Evolutionary conservation across 2,113 vertebrate species (phyloP).

Genomic region (Micromys minutus): DNA sequence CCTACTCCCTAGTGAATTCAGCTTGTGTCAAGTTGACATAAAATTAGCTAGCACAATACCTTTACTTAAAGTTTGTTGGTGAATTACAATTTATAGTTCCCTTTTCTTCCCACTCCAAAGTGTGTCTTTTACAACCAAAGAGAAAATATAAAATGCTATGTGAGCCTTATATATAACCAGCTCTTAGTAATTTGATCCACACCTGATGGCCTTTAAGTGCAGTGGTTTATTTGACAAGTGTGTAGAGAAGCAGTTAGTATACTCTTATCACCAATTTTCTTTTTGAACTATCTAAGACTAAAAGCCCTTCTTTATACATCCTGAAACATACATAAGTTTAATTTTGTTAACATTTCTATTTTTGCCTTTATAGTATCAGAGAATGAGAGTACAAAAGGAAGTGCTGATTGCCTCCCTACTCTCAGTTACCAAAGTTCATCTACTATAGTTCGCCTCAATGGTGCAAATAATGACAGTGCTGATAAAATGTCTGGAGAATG

Average conservation of each 20-base stretch:
- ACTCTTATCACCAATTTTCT: constrained; percentile 34
- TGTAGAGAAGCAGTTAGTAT: neutral
- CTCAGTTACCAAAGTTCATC: constrained; percentile 83
- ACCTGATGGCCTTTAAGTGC: neutral
- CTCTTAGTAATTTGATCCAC: constrained; percentile 37
- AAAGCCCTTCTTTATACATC: constrained; percentile 43
- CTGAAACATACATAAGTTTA: neutral
- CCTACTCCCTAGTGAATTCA: neutral
- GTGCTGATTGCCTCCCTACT: constrained; percentile 85
- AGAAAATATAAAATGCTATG: constrained; percentile 11
- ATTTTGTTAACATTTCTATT: constrained; percentile 53
- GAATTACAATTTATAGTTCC: neutral
- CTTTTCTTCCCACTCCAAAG: neutral
- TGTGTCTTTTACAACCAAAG: neutral
- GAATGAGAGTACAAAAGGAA: constrained; percentile 87
- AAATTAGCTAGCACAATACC: neutral
- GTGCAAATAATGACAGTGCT: constrained; percentile 60
- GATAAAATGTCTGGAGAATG: neutral
- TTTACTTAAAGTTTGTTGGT: constrained; percentile 53
- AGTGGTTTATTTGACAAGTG: constrained; percentile 47
- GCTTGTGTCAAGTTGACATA: neutral
- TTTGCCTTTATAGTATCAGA: constrained; percentile 84
- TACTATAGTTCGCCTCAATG: constrained; percentile 85
- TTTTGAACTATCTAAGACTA: constrained; percentile 52
- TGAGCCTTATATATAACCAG: neutral